Conservation (phyloP, 2,888 invertebrate genomes). For the Brenthis daphne region DNA sequence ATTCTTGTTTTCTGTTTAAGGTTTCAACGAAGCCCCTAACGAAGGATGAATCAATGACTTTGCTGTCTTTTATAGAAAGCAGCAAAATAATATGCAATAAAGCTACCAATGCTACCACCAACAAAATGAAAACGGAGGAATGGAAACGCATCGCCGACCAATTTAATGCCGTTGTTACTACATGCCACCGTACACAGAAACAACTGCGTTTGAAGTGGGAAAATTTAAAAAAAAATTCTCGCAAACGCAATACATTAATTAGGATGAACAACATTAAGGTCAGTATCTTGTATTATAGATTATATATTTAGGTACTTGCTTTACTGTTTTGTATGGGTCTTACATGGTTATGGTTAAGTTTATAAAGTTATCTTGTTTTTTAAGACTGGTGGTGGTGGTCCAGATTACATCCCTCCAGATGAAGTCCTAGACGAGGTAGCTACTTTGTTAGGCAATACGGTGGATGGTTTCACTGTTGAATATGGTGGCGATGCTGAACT, state of each 20-base stretch:
- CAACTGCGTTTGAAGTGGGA: too few relatives aligned
- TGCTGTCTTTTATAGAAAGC: background rate
- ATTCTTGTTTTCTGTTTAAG: background rate
- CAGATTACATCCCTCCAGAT: background rate
- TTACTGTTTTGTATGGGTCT: too few relatives aligned
- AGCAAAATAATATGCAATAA: conserved; percentile 3
- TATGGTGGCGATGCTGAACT: too few relatives aligned
- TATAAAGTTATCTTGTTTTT: too few relatives aligned
- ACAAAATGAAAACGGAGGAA: conserved; percentile 16
- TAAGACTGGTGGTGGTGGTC: background rate
- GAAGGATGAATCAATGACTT: background rate
- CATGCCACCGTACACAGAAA: too few relatives aligned
- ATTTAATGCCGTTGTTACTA: background rate
- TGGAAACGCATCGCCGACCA: background rate
- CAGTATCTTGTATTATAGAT: too few relatives aligned
- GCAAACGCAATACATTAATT: too few relatives aligned
- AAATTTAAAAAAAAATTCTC: too few relatives aligned
- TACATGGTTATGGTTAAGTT: too few relatives aligned
- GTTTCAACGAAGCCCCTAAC: background rate
- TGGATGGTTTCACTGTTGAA: too few relatives aligned
- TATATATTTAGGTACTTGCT: too few relatives aligned
- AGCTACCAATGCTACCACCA: conserved; percentile 2
- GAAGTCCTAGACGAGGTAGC: background rate
- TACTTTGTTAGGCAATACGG: background rate
- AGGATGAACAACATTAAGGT: too few relatives aligned